Conservation (phyloP, 2,113 vertebrate species). For the Polyodon spathula region DNA sequence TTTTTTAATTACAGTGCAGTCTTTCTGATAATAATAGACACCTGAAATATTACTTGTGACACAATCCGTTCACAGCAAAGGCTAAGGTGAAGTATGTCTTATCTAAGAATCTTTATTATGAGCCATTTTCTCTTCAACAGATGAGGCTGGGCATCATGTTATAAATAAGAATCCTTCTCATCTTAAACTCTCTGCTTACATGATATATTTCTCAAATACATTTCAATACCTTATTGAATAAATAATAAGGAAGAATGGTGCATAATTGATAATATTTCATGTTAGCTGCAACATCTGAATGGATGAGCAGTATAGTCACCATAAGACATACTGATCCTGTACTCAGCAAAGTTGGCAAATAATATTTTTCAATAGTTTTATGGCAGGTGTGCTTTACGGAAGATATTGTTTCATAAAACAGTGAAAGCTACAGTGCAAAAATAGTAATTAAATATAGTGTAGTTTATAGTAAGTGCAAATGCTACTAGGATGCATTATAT, state of each 20-base stretch:
- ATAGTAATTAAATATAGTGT: too few species aligned
- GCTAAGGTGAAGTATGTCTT: slow-evolving; percentile 16
- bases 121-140: slow-evolving; percentile 11
- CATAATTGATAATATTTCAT: slow-evolving; percentile 25
- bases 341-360: too few species aligned
- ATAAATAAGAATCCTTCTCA: slow-evolving; percentile 20
- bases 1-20: slow-evolving; percentile 22
- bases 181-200: slow-evolving; percentile 19
- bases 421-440: too few species aligned
- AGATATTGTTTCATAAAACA: too few species aligned
- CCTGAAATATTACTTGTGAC: slow-evolving; percentile 25
- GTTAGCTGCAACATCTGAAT: slow-evolving; percentile 14
- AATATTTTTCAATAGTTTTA: too few species aligned
- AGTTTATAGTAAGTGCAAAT: too few species aligned
- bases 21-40: slow-evolving; percentile 23
- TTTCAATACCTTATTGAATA: slow-evolving; percentile 18
- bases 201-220: slow-evolving; percentile 15
- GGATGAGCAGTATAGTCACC: too few species aligned
- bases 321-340: too few species aligned
- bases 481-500: too few species aligned
- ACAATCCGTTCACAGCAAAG: slow-evolving; percentile 22
- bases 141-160: slow-evolving; percentile 12
- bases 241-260: slow-evolving; percentile 21
- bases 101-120: slow-evolving; percentile 16
- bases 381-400: too few species aligned